Conservation (phyloP, 2,797 vertebrate genomes). For the Hydrocynus forskahlii region DNA sequence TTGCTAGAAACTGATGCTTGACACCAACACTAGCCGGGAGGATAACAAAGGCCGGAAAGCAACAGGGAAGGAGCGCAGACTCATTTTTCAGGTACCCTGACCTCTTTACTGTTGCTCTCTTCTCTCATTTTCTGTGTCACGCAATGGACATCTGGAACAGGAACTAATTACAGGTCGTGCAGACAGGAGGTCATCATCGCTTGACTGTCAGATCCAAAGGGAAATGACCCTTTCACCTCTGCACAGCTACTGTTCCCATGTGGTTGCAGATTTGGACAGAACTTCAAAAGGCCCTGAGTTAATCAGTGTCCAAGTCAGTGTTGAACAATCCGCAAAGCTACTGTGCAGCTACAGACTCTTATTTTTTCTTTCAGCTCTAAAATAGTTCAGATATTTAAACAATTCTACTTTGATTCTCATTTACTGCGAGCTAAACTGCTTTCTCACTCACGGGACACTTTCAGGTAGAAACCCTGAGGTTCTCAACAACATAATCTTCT, state of each 20-base stretch:
- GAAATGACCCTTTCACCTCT: slow-evolving; percentile 44
- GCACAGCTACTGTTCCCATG: slow-evolving; percentile 19
- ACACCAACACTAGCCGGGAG: not conserved
- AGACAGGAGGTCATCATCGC: slow-evolving; percentile 1
- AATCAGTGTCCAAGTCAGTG: slow-evolving; percentile 10
- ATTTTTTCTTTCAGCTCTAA: not conserved
- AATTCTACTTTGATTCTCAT: not conserved
- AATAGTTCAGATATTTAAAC: no score
- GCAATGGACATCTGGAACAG: slow-evolving; percentile 30
- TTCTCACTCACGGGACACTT: not conserved
- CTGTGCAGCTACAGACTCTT: not conserved
- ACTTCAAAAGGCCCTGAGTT: slow-evolving; percentile 25
- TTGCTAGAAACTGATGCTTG: not conserved
- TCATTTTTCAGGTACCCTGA: slow-evolving; percentile 6
- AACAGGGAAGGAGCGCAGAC: not conserved
- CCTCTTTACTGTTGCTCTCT: slow-evolving; percentile 12
- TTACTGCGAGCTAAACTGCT: not conserved
- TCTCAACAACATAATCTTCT: not conserved
- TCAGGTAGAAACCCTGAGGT: not conserved
- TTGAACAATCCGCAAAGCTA: not conserved
- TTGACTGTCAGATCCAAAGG: slow-evolving; percentile 28
- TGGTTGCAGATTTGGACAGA: slow-evolving; percentile 10
- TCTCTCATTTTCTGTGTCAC: slow-evolving; percentile 1
- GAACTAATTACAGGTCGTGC: slow-evolving; percentile 27
- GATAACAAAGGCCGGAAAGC: not conserved